These are phyloP conservation scores for Hoplostethus atlanticus DNA, from an alignment of 2,797 vertebrate genomes.

Conservation along the genomic window DNA sequence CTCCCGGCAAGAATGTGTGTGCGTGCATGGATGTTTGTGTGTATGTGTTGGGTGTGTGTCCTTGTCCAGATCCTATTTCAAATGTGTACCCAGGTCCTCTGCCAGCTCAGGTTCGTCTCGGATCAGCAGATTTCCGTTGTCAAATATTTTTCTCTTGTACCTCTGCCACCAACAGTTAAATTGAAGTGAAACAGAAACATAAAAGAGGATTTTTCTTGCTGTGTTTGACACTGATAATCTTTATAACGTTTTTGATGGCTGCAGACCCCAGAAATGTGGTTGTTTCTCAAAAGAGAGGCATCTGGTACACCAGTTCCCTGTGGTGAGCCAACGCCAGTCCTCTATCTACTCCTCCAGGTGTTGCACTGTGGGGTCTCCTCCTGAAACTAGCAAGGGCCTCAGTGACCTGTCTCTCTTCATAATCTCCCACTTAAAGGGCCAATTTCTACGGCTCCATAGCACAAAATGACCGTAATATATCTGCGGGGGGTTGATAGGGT, in stretches of 20 bases:
- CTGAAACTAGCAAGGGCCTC: slow-evolving; percentile 23
- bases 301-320: not conserved
- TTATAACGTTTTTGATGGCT: slow-evolving; percentile 19
- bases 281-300: slow-evolving; percentile 28
- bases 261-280: slow-evolving; percentile 12
- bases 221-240: slow-evolving; percentile 25
- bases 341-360: slow-evolving; percentile 13
- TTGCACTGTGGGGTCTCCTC: slow-evolving; percentile 12
- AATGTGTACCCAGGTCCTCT: slow-evolving; percentile 19
- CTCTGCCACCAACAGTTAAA: slow-evolving; percentile 56
- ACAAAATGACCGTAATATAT: slow-evolving; percentile 26
- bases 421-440: slow-evolving; percentile 16
- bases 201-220: slow-evolving; percentile 24
- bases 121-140: slow-evolving; percentile 49
- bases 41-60: not conserved
- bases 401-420: slow-evolving; percentile 13
- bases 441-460: slow-evolving; percentile 10
- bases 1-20: not conserved
- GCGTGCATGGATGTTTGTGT: not conserved
- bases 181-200: slow-evolving; percentile 44
- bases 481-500: slow-evolving; percentile 31
- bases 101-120: slow-evolving; percentile 37
- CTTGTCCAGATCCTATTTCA: slow-evolving; percentile 44
- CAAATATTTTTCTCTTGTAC: slow-evolving; percentile 43
- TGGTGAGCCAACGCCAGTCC: not conserved